Evolutionary conservation across 1,140 invertebrate species (phyloP), one percentile per base, ranked within the genome.

Genomic region (Caerostris extrusa): DNA sequence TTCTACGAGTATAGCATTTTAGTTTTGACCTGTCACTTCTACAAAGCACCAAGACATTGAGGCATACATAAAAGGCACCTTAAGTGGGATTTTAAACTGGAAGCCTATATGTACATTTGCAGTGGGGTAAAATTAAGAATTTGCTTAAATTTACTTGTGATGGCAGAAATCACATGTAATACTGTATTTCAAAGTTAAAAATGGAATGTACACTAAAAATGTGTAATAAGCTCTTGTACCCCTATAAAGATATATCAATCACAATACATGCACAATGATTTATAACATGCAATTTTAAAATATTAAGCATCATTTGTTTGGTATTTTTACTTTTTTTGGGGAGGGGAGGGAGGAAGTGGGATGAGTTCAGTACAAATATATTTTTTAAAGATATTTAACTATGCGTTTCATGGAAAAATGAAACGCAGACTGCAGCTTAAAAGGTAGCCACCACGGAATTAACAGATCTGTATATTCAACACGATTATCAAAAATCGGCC

Each of bases 141-240:
- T 92, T 85, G 81, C 90, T 92, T 50, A 88, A 88, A 64, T 89
- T 34, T 92, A 86, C 91, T 85, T 88, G 86, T 89, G 83, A 93
- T 88, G 92, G 92, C 92, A 71, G 83, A 93, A 93, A 57, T 86
- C 81, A 60, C 58, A 83, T 86, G 64, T 94, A 94, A 94, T 94
- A 94, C 93, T 94, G 88, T 88, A 93, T 90, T 85, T 93, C 91
- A 91, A 92, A 34, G 83, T 58, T 93, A 89, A 93, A 94, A 94
- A 94, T 94, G 93, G 93, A 94, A 94, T 94, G 93, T 94, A 94
- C 93, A 94, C 93, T 94, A 90, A 93, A 92, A 88, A 77, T 94
- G 93, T 94, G 87, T 94, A 94, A 90, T 94, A 94, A 94, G 93
- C 93, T 94, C 93, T 94, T 94, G 87, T 94, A 90, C 93, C 93